phyloP scores from a whole-genome alignment of 30 jellyfish, hydroid and myxozoan species.

The Calvadosia cruxmelitensis region DNA sequence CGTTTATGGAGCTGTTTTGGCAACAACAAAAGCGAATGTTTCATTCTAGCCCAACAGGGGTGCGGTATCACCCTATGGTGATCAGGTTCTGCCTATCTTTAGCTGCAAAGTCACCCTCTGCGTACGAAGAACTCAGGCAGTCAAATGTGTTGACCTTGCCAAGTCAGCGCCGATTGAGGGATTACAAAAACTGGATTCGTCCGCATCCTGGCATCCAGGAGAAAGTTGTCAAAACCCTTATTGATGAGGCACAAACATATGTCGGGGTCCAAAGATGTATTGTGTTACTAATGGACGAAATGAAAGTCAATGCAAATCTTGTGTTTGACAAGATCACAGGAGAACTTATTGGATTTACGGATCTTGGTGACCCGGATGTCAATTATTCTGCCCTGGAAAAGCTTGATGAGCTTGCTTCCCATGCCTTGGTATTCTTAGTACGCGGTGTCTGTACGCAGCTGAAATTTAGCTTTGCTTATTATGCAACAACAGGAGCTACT shows the following conservation, averaged over 20 bases:
- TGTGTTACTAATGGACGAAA: conserved; percentile 19
- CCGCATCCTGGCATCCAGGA: conserved; percentile 34
- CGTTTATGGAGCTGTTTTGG: conserved; percentile 43
- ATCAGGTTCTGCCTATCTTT: conserved; percentile 32
- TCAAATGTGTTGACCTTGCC: conserved; percentile 34
- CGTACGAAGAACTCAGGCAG: conserved; percentile 16
- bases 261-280: conserved; percentile 28
- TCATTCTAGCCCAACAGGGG: conserved; percentile 7
- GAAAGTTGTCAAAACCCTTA: too few relatives aligned
- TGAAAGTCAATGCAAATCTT: conserved; percentile 26
- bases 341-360: conserved; percentile 26
- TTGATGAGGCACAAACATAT: too few relatives aligned
- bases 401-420: conserved; percentile 25
- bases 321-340: conserved; percentile 37
- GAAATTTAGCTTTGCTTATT: conserved; percentile 22
- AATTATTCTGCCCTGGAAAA: conserved; percentile 17
- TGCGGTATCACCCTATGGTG: conserved; percentile 32
- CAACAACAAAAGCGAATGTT: conserved; percentile 15
- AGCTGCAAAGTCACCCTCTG: conserved; percentile 20
- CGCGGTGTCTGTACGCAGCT: too few relatives aligned
- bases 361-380: conserved; percentile 34
- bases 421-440: too few relatives aligned
- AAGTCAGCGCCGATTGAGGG: conserved; percentile 27
- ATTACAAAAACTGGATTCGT: conserved; percentile 17
- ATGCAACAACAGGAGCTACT: conserved; percentile 20